Conservation (phyloP, 2,113 vertebrate genomes). For the Clarias gariepinus region DNA sequence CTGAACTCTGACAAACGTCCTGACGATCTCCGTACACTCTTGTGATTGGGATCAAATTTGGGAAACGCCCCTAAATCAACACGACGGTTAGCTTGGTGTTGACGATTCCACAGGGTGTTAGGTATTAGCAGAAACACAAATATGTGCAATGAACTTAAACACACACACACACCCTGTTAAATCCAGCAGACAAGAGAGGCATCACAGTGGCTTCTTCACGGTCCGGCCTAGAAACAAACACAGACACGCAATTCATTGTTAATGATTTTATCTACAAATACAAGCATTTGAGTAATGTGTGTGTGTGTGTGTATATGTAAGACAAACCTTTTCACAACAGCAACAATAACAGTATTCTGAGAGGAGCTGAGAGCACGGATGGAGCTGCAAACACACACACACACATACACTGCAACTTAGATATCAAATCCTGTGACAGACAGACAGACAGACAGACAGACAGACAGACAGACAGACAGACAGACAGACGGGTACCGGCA, state of each 20-base stretch:
- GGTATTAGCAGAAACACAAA: background rate
- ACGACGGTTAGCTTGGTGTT: background rate
- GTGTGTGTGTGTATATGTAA: background rate
- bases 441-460: background rate
- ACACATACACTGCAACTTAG: background rate
- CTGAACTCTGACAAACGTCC: too few relatives aligned
- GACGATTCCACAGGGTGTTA: background rate
- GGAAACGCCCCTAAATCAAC: background rate
- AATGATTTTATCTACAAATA: too few relatives aligned
- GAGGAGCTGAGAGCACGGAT: conserved; percentile 44
- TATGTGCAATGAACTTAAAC: background rate
- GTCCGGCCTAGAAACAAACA: conserved; percentile 79
- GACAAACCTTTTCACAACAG: conserved; percentile 51
- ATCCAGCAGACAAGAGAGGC: conserved; percentile 91
- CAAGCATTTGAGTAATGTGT: background rate
- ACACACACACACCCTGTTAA: conserved; percentile 84
- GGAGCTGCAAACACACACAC: conserved; percentile 45
- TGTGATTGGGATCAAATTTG: too few relatives aligned
- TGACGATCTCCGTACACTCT: too few relatives aligned
- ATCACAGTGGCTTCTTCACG: conserved; percentile 90
- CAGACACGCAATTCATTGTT: background rate
- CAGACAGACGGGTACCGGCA: conserved; percentile 78
- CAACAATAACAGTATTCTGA: conserved; percentile 53
- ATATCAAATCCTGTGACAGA: background rate
- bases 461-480: background rate